These are phyloP conservation scores for Agonopterix heracliana DNA, from an alignment of 2,888 invertebrate species.

Conservation along the genomic window DNA sequence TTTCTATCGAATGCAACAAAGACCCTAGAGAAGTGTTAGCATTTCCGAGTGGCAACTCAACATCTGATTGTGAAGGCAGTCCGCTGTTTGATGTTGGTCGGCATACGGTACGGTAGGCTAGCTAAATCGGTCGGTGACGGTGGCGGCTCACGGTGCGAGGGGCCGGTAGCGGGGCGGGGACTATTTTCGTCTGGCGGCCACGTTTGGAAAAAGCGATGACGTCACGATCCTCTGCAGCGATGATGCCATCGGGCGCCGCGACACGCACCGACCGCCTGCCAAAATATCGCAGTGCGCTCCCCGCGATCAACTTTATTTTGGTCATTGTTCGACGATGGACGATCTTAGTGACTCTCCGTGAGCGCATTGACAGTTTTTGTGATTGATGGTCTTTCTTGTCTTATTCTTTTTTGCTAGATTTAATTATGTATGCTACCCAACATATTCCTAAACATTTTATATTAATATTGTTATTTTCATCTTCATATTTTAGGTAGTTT, in stretches of 20 bases:
- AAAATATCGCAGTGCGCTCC: constrained; percentile 66
- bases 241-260: constrained; percentile 71
- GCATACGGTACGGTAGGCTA: constrained; percentile 20
- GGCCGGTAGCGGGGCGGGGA: constrained; percentile 65
- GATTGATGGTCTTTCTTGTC: background rate
- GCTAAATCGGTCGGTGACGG: constrained; percentile 73
- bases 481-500: too few relatives aligned
- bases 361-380: background rate
- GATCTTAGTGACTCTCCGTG: constrained; percentile 13
- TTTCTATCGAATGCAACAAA: too few relatives aligned
- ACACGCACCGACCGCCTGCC: constrained; percentile 67
- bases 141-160: constrained; percentile 59
- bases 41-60: background rate
- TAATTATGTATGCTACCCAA: too few relatives aligned
- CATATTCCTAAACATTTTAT: too few relatives aligned
- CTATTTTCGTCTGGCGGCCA: constrained; percentile 76
- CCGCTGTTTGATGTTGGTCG: constrained; percentile 28
- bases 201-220: constrained; percentile 75
- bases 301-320: constrained; percentile 68
- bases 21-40: too few relatives aligned
- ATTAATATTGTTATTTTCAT: too few relatives aligned
- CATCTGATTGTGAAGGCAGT: constrained; percentile 20
- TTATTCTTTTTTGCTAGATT: background rate
- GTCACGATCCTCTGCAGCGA: constrained; percentile 71
- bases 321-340: constrained; percentile 53